These are phyloP conservation scores for Phasianus colchicus DNA, from an alignment of 2,113 vertebrate genomes.

Conservation along the genomic window DNA sequence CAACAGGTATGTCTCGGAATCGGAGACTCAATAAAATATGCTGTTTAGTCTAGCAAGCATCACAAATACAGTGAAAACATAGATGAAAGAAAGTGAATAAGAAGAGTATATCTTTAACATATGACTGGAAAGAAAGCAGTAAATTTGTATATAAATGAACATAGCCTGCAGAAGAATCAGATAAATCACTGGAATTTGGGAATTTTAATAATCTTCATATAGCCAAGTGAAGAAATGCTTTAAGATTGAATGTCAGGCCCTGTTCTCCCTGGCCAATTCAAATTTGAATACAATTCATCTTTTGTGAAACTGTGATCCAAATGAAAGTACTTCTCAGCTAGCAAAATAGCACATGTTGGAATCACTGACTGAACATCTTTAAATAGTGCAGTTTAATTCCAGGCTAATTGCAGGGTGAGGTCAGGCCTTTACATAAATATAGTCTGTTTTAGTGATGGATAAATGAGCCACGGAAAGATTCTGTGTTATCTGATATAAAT, in stretches of 20 bases:
- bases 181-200: neutral
- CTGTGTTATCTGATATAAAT: conserved; percentile 24
- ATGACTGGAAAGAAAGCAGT: neutral
- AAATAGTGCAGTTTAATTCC: neutral
- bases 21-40: neutral
- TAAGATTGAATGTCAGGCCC: neutral
- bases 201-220: neutral
- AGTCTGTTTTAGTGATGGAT: neutral
- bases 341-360: neutral
- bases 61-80: neutral
- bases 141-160: neutral
- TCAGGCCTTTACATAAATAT: conserved; percentile 1
- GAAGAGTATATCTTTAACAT: neutral
- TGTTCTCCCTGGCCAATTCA: neutral
- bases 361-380: neutral
- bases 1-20: neutral
- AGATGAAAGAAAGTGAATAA: neutral
- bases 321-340: neutral
- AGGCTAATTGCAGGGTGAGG: neutral
- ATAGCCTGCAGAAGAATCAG: neutral
- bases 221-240: neutral
- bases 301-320: neutral
- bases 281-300: conserved; percentile 1
- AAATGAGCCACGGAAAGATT: neutral
- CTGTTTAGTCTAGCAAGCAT: neutral